Evolutionary conservation across 1,140 invertebrate genomes (phyloP), one percentile per base, ranked within the genome.

Genomic region (Tetramorium simillimum): DNA sequence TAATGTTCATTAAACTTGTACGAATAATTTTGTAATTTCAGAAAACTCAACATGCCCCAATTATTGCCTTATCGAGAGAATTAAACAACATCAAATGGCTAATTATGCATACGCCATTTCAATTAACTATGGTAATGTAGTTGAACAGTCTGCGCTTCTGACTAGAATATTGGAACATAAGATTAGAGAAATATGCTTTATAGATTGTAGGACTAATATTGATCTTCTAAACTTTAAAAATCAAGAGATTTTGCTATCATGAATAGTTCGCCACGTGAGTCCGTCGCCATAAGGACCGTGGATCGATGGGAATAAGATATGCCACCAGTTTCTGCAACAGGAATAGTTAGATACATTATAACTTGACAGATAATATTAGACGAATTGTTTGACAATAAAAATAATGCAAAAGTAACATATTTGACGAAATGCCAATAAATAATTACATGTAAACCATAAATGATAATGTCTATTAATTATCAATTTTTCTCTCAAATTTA

Each of bases 211-310:
- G 12, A 58, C 0, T 78, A 21, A 43, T 6, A 6, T 73, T 43
- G 28, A 49, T 18, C 2, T 43, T 53, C 4, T 43, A 16, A 40
- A 53, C 14, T 6, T 62, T 0, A 85, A n/a, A 69, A 88, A 82
- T 91, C 65, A 91, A 78, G 92, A 93, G 89, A 93, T 92, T 86
- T 94, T 93, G 65, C 88, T 88, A 91, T 96, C 95, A 60, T 97
- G 95, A 18, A 97, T 96, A 0, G 97, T 97, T 85, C 97, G 96
- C 97, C 98, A 99, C 2, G 96, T 96, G 0, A 99, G 94, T 5
- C 98, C 98, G 92, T 97, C 96, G 5, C 98, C 98, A 49, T 96
- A 93, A 0, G 98, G 98, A 28, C 95, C 95, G 94, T 99, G 98
- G 43, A 93, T 94, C 0, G 98, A 99, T 49, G 98, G 98, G 46